These are phyloP conservation scores for Caenorhabditis sinica DNA, from an alignment of 2,888 invertebrate genomes.

Conservation along the genomic window DNA sequence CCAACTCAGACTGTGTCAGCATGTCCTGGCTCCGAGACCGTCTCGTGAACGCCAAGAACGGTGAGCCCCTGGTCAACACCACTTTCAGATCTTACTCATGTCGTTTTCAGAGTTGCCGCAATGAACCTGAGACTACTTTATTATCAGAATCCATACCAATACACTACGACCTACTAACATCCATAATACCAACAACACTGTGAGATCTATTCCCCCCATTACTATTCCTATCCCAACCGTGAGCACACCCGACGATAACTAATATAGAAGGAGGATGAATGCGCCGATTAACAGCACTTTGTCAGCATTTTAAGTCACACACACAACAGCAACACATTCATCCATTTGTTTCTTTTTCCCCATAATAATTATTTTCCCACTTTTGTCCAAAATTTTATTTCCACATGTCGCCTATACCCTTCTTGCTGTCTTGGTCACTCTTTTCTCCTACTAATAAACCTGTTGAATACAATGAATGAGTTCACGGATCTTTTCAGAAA, in stretches of 20 bases:
- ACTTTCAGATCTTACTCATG: not conserved
- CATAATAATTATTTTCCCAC: not conserved
- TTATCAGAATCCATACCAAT: constrained; percentile 22
- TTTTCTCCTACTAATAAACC: constrained; percentile 53
- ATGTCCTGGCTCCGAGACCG: constrained; percentile 58
- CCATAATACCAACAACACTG: constrained; percentile 26
- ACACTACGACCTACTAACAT: constrained; percentile 17
- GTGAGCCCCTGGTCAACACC: constrained; percentile 1
- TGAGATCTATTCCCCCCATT: constrained; percentile 51
- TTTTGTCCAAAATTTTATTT: constrained; percentile 26
- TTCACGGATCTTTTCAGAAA: not conserved
- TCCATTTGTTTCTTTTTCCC: constrained; percentile 7
- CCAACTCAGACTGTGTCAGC: constrained; percentile 63
- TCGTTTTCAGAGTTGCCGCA: constrained; percentile 40
- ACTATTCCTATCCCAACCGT: constrained; percentile 29
- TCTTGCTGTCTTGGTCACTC: constrained; percentile 60
- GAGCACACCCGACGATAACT: constrained; percentile 33
- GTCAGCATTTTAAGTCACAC: constrained; percentile 18
- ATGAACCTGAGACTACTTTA: constrained; percentile 35
- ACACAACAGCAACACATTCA: constrained; percentile 55
- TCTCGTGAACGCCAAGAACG: constrained; percentile 52
- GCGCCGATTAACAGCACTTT: constrained; percentile 27
- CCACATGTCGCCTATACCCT: constrained; percentile 54
- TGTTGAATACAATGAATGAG: constrained; percentile 37
- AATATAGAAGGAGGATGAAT: constrained; percentile 34